phyloP scores from a whole-genome alignment of 2,797 vertebrate genomes.

The Picus viridis region DNA sequence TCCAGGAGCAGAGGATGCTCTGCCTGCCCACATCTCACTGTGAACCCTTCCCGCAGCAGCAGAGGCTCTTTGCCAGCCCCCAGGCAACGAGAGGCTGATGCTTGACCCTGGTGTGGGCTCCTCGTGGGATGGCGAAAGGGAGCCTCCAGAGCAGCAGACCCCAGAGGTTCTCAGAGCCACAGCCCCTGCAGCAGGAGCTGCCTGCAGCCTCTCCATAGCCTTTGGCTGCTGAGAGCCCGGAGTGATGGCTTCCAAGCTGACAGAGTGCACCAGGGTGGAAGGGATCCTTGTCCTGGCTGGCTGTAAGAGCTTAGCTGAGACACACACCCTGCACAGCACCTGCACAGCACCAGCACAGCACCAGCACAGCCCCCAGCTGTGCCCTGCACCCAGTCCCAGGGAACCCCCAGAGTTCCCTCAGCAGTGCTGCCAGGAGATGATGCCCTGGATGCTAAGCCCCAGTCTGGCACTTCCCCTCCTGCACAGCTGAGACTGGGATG shows the following conservation, averaged over 20 bases:
- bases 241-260: neutral
- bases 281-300: neutral
- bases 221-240: neutral
- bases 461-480: neutral
- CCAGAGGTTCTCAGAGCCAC: neutral
- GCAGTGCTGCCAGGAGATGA: neutral
- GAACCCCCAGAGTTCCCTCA: neutral
- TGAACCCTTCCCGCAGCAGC: neutral
- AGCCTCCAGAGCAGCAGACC: neutral
- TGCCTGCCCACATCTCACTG: neutral
- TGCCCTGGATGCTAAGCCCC: neutral
- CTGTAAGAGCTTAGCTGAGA: neutral
- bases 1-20: neutral
- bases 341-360: neutral
- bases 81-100: neutral
- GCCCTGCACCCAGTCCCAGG: neutral
- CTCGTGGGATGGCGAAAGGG: neutral
- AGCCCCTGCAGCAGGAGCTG: neutral
- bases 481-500: neutral
- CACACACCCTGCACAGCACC: accelerated
- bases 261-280: neutral
- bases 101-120: neutral
- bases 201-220: neutral
- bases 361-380: neutral
- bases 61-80: neutral